A percentile compares a stretch with the other conserved stretches of the same genome.
Conservation (phyloP, 2,113 vertebrate species). For the Oncorhynchus gorbuscha region DNA sequence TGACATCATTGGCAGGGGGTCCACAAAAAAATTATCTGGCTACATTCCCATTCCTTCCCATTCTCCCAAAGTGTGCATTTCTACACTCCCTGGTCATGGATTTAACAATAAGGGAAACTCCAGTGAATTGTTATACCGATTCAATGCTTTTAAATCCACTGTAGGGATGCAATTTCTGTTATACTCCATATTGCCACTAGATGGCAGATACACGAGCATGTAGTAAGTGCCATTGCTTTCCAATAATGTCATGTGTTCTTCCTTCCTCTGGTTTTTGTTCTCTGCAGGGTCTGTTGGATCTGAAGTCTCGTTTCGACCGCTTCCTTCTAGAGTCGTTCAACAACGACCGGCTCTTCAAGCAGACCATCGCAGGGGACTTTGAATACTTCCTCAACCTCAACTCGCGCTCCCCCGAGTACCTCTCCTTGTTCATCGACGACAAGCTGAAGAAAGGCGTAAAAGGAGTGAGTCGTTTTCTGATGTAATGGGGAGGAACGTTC, state of each 20-base stretch:
- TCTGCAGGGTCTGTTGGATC: slow-evolving; percentile 89
- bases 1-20: background rate
- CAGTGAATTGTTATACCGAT: too few species aligned
- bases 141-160: too few species aligned
- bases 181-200: background rate
- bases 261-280: background rate
- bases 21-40: background rate
- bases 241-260: background rate
- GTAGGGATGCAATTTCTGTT: background rate
- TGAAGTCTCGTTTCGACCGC: slow-evolving; percentile 96
- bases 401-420: slow-evolving; percentile 97
- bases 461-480: slow-evolving; percentile 82
- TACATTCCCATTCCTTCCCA: too few species aligned
- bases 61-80: background rate
- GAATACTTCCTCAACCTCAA: slow-evolving; percentile 99
- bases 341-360: slow-evolving; percentile 97
- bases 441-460: slow-evolving; percentile 99
- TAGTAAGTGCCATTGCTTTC: too few species aligned
- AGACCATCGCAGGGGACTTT: slow-evolving; percentile 98
- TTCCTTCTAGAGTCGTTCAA: slow-evolving; percentile 97
- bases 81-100: background rate
- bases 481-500: background rate
- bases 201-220: background rate
- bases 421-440: slow-evolving; percentile 99
- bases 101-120: too few species aligned